phyloP scores from a whole-genome alignment of 37 sponge, comb jelly and placozoan species.

The Dysidea cf. avara region DNA sequence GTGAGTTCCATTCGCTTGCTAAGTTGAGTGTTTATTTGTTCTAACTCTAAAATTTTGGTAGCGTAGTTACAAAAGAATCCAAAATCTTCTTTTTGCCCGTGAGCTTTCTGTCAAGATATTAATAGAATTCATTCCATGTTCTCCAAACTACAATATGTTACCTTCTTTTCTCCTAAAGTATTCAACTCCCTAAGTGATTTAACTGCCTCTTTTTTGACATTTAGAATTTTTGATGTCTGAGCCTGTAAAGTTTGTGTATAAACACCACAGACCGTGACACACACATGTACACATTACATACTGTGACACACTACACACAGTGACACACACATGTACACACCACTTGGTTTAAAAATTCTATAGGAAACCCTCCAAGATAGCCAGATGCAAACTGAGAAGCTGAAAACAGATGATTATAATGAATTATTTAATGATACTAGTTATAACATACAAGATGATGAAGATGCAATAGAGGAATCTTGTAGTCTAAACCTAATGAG shows the following conservation, averaged over 20 bases:
- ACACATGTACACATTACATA: neutral
- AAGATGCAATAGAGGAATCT: no score
- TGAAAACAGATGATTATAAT: no score
- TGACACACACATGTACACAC: slow-evolving; percentile 15
- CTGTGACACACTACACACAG: neutral
- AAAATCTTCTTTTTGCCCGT: no score
- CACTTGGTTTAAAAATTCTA: slow-evolving; percentile 55
- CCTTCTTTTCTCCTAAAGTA: slow-evolving; percentile 72
- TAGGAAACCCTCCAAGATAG: slow-evolving; percentile 53
- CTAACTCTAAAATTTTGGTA: no score
- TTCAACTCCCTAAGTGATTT: slow-evolving; percentile 51
- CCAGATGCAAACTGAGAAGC: neutral
- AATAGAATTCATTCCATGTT: neutral
- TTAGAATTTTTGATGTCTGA: slow-evolving; percentile 56
- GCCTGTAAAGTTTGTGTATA: slow-evolving; percentile 24
- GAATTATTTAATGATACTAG: no score
- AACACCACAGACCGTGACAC: neutral
- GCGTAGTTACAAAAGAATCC: neutral
- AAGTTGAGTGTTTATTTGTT: no score
- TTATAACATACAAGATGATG: neutral
- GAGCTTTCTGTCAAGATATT: neutral
- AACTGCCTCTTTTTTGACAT: slow-evolving; percentile 43
- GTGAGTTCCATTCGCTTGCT: no score
- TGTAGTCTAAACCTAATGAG: no score
- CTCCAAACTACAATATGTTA: neutral